Evolutionary conservation across 1,140 invertebrate species (phyloP).

Genomic region (Bombus superbus): DNA sequence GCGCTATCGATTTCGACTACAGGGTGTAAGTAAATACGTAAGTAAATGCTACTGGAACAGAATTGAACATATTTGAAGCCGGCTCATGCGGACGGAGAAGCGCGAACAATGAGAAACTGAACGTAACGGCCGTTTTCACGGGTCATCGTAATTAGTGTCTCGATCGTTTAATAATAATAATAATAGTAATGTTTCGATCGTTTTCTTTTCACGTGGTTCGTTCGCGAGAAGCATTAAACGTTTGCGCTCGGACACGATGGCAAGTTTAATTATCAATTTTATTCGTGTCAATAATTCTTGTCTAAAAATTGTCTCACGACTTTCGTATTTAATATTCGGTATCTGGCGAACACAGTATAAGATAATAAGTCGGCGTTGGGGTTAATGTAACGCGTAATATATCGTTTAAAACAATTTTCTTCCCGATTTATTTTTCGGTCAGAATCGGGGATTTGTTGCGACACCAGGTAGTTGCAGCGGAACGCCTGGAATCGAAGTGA

Average conservation of each 20-base stretch:
- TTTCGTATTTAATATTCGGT: background rate
- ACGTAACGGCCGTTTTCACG: background rate
- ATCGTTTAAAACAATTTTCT: background rate
- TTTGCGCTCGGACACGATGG: no score
- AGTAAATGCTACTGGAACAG: background rate
- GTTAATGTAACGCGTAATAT: background rate
- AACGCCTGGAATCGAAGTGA: slow-evolving; percentile 25
- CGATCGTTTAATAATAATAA: no score
- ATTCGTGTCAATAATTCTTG: background rate
- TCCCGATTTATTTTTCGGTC: background rate
- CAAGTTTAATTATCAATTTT: background rate
- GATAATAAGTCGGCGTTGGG: background rate
- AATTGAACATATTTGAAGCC: background rate
- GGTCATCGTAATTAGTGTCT: no score
- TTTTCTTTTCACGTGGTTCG: background rate
- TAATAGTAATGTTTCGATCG: no score
- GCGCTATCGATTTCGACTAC: slow-evolving; percentile 20
- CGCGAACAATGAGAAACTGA: background rate
- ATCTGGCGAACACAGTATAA: background rate
- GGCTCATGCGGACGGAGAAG: background rate
- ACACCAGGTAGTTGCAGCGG: background rate
- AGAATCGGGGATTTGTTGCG: slow-evolving; percentile 6
- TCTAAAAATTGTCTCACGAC: background rate
- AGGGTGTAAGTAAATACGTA: no score
- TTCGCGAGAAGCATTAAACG: background rate